Evolutionary conservation across 2,797 vertebrate species (phyloP).

Genomic region (Tympanoctomys barrerae): DNA sequence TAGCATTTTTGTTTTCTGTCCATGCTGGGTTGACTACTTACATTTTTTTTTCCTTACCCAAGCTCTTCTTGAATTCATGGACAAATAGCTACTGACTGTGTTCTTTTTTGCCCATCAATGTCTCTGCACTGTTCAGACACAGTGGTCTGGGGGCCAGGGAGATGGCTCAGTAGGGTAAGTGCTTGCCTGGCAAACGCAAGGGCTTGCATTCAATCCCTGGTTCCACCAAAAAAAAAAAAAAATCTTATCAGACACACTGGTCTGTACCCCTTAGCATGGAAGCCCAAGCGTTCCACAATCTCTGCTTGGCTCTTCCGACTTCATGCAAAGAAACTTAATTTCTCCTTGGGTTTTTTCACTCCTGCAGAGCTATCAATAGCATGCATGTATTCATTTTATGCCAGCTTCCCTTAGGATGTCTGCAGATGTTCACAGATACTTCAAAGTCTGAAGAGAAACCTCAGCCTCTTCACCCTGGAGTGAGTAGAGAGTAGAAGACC

Average conservation of each 20-base stretch:
- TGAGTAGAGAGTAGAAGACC: constrained; percentile 44
- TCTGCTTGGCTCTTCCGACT: constrained; percentile 54
- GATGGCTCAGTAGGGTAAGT: no score
- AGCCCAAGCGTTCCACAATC: neutral
- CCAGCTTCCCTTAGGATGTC: constrained; percentile 79
- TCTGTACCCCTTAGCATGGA: neutral
- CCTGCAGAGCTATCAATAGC: constrained; percentile 71
- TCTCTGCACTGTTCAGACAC: neutral
- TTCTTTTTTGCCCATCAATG: neutral
- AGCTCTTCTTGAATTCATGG: neutral
- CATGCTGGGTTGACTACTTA: neutral
- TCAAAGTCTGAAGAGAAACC: constrained; percentile 71
- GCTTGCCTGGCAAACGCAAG: no score
- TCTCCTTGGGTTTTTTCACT: neutral
- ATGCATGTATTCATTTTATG: constrained; percentile 63
- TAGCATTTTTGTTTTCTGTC: constrained; percentile 29
- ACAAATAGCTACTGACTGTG: neutral
- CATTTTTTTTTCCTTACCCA: neutral
- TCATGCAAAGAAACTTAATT: constrained; percentile 62
- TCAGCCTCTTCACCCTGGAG: constrained; percentile 54
- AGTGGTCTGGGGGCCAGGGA: no score
- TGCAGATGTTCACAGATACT: constrained; percentile 78
- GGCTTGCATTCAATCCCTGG: no score
- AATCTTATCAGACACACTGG: neutral
- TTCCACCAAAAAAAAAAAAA: no score